Conservation (phyloP, 2,888 invertebrate genomes). For the Mallateleia sp. region DNA sequence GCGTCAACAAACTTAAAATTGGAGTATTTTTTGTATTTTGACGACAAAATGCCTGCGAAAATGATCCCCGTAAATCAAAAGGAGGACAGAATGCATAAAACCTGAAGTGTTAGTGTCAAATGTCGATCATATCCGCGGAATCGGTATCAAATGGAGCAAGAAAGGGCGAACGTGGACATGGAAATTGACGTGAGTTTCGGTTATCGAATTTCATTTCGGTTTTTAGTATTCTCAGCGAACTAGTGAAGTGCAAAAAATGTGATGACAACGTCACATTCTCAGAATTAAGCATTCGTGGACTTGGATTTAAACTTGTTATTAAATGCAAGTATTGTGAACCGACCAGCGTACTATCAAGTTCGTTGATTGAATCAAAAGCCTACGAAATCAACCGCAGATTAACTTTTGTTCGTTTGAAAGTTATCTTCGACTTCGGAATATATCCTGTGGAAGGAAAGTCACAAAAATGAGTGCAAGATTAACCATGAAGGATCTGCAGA, state of each 20-base stretch:
- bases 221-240: no score
- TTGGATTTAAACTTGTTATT: no score
- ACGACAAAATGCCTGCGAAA: not conserved
- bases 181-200: no score
- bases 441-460: no score
- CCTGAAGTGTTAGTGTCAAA: not conserved
- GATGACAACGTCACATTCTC: no score
- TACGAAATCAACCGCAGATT: constrained; percentile 80
- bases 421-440: no score
- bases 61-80: not conserved
- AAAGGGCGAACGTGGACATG: not conserved
- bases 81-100: not conserved
- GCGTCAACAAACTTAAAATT: not conserved
- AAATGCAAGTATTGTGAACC: no score
- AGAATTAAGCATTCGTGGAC: no score
- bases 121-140: not conserved
- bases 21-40: not conserved
- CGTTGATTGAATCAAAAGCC: constrained; percentile 57
- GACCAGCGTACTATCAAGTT: not conserved
- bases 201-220: no score
- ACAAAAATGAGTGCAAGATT: no score
- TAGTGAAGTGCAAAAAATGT: not conserved
- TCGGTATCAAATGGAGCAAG: not conserved
- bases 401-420: no score
- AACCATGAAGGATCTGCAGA: no score